These are phyloP conservation scores for Orchesella flavescens DNA, from an alignment of 2,888 invertebrate genomes.

Conservation along the genomic window DNA sequence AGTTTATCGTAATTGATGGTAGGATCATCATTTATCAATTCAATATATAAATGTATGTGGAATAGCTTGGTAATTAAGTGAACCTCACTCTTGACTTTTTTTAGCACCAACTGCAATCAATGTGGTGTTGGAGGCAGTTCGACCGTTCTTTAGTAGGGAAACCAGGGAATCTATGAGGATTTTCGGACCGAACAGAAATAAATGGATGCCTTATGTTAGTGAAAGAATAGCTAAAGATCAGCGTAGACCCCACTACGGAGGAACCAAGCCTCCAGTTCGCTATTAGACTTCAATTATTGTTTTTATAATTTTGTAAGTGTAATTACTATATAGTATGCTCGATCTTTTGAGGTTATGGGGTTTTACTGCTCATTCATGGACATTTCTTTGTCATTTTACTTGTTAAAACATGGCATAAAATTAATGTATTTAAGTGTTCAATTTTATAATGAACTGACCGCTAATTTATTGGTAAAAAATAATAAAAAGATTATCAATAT, in stretches of 20 bases:
- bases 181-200: slow-evolving; percentile 24
- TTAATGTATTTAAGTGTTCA: too few relatives aligned
- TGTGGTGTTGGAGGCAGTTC: slow-evolving; percentile 27
- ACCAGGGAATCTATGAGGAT: slow-evolving; percentile 28
- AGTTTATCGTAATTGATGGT: slow-evolving; percentile 48
- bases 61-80: too few relatives aligned
- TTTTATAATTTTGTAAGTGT: not conserved
- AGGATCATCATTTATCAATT: not conserved
- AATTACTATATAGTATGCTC: too few relatives aligned
- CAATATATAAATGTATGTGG: too few relatives aligned
- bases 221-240: slow-evolving; percentile 33
- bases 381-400: too few relatives aligned
- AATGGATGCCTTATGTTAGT: slow-evolving; percentile 46
- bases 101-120: slow-evolving; percentile 39
- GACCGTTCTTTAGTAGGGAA: slow-evolving; percentile 19
- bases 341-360: too few relatives aligned
- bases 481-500: too few relatives aligned
- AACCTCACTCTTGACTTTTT: too few relatives aligned
- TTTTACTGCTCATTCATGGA: too few relatives aligned
- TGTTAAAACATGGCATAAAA: too few relatives aligned
- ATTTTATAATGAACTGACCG: too few relatives aligned
- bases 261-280: not conserved
- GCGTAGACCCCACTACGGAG: slow-evolving; percentile 36
- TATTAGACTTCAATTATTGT: not conserved
- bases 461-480: not conserved